Conservation (phyloP, 2,797 vertebrate species). For the Tiaroga cobitis region DNA sequence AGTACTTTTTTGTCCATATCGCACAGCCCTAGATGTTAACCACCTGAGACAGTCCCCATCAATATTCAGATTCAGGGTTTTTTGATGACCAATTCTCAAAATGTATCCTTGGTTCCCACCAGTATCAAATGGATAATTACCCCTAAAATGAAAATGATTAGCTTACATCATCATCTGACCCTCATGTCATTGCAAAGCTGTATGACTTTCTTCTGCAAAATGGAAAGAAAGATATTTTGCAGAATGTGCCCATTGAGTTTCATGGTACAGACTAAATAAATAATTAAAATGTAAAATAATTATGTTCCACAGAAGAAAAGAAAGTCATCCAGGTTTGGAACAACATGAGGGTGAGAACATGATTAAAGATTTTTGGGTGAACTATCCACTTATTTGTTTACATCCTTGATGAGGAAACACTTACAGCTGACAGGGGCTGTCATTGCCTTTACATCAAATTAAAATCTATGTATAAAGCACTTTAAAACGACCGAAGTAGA, state of each 20-base stretch:
- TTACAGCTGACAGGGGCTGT: slow-evolving; percentile 8
- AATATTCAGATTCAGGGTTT: neutral
- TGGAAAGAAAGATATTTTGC: neutral
- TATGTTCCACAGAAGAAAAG: neutral
- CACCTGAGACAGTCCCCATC: neutral
- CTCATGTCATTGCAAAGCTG: neutral
- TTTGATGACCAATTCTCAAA: neutral
- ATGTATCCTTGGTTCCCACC: neutral
- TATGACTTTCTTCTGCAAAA: neutral
- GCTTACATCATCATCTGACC: neutral
- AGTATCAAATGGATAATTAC: neutral
- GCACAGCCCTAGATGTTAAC: neutral
- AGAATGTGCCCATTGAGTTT: neutral
- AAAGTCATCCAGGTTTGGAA: neutral
- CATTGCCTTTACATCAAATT: neutral
- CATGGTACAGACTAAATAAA: neutral
- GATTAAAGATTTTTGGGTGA: neutral
- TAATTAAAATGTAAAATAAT: too few relatives aligned
- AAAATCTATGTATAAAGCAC: too few relatives aligned
- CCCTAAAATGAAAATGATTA: neutral
- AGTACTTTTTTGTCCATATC: neutral
- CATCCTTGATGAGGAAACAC: neutral
- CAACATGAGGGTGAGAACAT: neutral
- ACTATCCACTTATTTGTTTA: neutral
- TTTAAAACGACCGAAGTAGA: too few relatives aligned